Conservation (phyloP, 2,113 vertebrate species). For the Catharus minimus region DNA sequence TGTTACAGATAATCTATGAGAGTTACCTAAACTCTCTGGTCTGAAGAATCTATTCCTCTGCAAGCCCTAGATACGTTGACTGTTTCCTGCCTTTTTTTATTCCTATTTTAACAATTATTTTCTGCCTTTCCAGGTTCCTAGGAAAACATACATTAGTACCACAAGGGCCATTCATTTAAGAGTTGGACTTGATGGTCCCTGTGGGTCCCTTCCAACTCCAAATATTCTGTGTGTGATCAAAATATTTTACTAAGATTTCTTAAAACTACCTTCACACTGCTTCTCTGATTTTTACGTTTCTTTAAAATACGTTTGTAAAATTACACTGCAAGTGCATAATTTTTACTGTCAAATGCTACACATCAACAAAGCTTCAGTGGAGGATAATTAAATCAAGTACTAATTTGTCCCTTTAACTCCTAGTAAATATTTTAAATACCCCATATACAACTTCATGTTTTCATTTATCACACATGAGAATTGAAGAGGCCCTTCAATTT, state of each 20-base stretch:
- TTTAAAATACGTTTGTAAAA: not conserved
- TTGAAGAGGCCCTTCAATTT: not conserved
- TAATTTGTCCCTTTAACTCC: not conserved
- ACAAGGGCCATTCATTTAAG: not conserved
- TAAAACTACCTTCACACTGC: not conserved
- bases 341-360: not conserved
- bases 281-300: not conserved
- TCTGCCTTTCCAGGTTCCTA: not conserved
- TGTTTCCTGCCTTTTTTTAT: not conserved
- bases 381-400: not conserved
- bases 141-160: not conserved
- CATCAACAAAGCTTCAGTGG: not conserved
- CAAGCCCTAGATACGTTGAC: not conserved
- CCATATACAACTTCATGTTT: not conserved
- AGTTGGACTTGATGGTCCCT: not conserved
- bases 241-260: not conserved
- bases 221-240: not conserved
- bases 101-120: not conserved
- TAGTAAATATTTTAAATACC: not conserved
- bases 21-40: not conserved
- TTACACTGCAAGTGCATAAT: not conserved
- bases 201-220: not conserved
- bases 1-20: rapidly evolving
- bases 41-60: not conserved
- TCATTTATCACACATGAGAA: not conserved